Percentiles rank a stretch among this genome's conserved stretches.
phyloP scores from a whole-genome alignment of 2,888 invertebrate genomes.

The Stictocephala bisonia region DNA sequence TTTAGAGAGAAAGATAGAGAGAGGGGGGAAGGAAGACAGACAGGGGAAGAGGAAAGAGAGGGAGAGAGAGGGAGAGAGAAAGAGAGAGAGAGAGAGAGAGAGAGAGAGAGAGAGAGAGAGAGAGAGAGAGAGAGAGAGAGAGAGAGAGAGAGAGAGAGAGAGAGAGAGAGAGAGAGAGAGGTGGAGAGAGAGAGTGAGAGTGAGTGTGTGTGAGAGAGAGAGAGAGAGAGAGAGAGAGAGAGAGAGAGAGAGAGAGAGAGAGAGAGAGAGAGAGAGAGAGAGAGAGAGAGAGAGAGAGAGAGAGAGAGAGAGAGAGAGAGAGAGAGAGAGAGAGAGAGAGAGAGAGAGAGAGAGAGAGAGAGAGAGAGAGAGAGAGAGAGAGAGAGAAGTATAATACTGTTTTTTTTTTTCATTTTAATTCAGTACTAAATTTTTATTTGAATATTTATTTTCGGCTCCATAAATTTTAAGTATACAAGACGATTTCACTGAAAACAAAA shows the following conservation, averaged over 20 bases:
- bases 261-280: neutral
- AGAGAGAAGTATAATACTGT: neutral
- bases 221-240: neutral
- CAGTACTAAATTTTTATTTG: no score
- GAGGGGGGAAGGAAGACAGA: no score
- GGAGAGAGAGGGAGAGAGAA: neutral
- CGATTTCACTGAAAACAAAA: no score
- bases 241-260: neutral
- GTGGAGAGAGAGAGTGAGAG: no score
- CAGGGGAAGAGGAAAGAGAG: no score
- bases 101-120: neutral
- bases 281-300: neutral
- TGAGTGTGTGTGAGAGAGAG: neutral
- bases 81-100: neutral
- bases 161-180: no score
- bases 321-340: neutral
- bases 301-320: neutral
- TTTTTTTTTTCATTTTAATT: no score
- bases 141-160: neutral
- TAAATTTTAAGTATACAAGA: no score
- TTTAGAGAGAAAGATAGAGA: no score
- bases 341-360: neutral
- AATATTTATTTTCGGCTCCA: no score
- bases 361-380: neutral
- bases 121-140: neutral